Evolutionary conservation across 53 echinoderm and acorn worm species (phyloP).

Genomic region (Astropecten irregularis): DNA sequence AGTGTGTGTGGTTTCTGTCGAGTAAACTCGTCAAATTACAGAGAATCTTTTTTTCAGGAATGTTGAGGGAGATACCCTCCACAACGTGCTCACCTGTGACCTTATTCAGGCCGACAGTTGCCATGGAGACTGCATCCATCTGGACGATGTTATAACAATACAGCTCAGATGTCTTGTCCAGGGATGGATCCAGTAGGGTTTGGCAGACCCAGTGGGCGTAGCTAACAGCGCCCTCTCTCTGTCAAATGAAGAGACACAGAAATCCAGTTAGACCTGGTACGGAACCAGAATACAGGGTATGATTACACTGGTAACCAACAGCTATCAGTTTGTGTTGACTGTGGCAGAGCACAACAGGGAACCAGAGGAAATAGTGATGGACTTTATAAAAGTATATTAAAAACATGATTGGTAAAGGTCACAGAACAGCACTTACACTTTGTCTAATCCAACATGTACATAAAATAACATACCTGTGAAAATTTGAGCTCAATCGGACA

Average conservation of each 20-base stretch:
- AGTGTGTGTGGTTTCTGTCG: too few species aligned
- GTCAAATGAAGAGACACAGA: neutral
- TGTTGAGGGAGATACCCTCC: too few species aligned
- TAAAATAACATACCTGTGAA: too few species aligned
- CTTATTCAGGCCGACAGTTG: slow-evolving; percentile 76
- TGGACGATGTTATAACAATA: slow-evolving; percentile 88
- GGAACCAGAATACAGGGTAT: neutral
- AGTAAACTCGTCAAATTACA: too few species aligned
- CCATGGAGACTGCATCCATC: slow-evolving; percentile 83
- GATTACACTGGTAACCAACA: too few species aligned
- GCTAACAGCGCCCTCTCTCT: slow-evolving; percentile 81
- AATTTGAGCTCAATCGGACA: too few species aligned
- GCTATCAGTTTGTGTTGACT: neutral
- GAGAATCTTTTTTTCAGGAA: too few species aligned
- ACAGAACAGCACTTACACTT: too few species aligned
- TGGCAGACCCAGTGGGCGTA: slow-evolving; percentile 95
- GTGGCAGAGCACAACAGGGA: neutral
- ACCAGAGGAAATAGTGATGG: too few species aligned
- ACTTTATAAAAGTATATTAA: too few species aligned
- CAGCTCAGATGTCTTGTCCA: slow-evolving; percentile 70
- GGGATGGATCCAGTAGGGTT: slow-evolving; percentile 65
- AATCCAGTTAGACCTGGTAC: neutral
- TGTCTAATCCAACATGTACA: too few species aligned
- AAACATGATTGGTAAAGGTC: too few species aligned
- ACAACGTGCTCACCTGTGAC: slow-evolving; percentile 76